Conservation (phyloP, 2,888 invertebrate genomes). For the Eristalinus sepulchralis region DNA sequence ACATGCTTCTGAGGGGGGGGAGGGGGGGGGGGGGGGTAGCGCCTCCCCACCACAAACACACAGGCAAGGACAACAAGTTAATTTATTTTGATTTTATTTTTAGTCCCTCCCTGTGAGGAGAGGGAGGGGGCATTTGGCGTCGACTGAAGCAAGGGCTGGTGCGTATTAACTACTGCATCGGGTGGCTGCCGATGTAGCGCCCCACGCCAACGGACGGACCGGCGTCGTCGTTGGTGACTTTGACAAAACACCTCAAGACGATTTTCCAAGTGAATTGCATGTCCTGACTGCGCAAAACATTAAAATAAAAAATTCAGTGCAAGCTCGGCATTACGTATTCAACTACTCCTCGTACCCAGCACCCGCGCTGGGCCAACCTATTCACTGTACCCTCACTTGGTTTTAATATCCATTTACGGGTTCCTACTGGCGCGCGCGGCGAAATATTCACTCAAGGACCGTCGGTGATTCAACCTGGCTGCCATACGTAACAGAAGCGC, state of each 20-base stretch:
- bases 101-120: background rate
- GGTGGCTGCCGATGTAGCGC: constrained; percentile 6
- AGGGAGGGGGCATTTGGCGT: background rate
- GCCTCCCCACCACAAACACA: background rate
- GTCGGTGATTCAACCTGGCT: constrained; percentile 44
- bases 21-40: no score
- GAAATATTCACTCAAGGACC: constrained; percentile 50
- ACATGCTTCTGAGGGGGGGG: constrained; percentile 3
- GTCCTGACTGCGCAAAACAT: constrained; percentile 15
- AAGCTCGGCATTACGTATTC: constrained; percentile 47
- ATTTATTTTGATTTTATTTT: constrained; percentile 44
- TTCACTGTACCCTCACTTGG: constrained; percentile 13
- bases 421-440: constrained; percentile 24
- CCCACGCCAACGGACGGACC: background rate
- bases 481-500: background rate
- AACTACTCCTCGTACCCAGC: background rate
- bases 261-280: constrained; percentile 21
- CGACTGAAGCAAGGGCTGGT: background rate
- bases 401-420: constrained; percentile 50
- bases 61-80: constrained; percentile 44
- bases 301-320: constrained; percentile 28
- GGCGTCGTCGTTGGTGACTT: background rate
- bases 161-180: constrained; percentile 51
- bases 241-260: constrained; percentile 23
- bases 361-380: background rate